Evolutionary conservation across 2,888 invertebrate species (phyloP).

Genomic region (Schizaphis graminum): DNA sequence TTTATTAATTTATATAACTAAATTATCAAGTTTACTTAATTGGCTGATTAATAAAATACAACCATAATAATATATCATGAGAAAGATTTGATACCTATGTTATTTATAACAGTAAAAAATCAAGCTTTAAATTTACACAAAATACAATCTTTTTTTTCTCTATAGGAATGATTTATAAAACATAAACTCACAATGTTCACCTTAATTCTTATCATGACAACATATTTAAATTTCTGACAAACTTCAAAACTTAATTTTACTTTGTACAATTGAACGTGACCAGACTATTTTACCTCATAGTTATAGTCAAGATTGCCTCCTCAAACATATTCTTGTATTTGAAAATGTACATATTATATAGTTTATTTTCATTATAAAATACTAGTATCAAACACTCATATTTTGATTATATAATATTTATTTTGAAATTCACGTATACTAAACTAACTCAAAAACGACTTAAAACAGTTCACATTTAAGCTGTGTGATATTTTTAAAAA

Average conservation of each 20-base stretch:
- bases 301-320: not conserved
- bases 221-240: conserved; percentile 42
- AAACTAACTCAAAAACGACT: not conserved
- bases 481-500: not conserved
- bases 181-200: conserved; percentile 15
- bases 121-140: not conserved
- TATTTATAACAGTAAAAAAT: not conserved
- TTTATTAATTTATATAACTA: not conserved
- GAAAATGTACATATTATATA: conserved; percentile 6
- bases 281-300: not conserved
- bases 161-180: conserved; percentile 24
- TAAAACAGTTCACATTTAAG: not conserved
- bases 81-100: not conserved
- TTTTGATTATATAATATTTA: not conserved
- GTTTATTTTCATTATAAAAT: not conserved
- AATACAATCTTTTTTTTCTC: not conserved
- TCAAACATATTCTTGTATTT: not conserved
- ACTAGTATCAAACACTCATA: not conserved
- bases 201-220: conserved; percentile 31
- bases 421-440: not conserved
- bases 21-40: not conserved
- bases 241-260: conserved; percentile 50
- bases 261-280: conserved; percentile 34
- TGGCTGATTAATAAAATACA: not conserved
- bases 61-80: not conserved